Evolutionary conservation across 1,140 invertebrate species (phyloP).

Genomic region (Pseudoatta argentina): DNA sequence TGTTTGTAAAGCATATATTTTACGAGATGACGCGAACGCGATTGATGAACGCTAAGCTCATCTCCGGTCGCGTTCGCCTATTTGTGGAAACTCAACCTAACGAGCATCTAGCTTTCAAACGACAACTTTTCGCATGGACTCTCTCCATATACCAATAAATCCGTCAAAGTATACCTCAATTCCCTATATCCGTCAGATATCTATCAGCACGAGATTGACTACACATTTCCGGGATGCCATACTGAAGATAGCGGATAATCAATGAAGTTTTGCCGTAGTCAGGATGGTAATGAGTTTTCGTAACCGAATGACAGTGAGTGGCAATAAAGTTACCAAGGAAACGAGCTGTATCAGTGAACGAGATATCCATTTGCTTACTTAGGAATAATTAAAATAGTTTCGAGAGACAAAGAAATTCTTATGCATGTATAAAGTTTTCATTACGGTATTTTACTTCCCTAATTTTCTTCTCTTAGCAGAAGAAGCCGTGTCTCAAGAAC

Average conservation of each 20-base stretch:
- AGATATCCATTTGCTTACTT: slow-evolving; percentile 69
- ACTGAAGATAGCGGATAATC: slow-evolving; percentile 32
- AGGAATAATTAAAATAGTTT: slow-evolving; percentile 81
- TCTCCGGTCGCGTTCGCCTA: slow-evolving; percentile 34
- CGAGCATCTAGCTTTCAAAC: slow-evolving; percentile 44
- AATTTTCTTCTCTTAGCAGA: neutral
- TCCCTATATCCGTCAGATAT: slow-evolving; percentile 50
- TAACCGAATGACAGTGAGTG: slow-evolving; percentile 33
- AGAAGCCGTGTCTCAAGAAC: slow-evolving; percentile 60
- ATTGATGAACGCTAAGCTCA: slow-evolving; percentile 55
- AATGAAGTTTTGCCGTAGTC: slow-evolving; percentile 61
- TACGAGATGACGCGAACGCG: slow-evolving; percentile 43
- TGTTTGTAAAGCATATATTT: slow-evolving; percentile 40
- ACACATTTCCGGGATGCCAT: slow-evolving; percentile 41
- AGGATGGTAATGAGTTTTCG: slow-evolving; percentile 53
- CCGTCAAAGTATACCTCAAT: slow-evolving; percentile 31
- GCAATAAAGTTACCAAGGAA: slow-evolving; percentile 59
- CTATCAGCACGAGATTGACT: slow-evolving; percentile 46
- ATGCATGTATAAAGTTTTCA: neutral
- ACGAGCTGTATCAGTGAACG: slow-evolving; percentile 35
- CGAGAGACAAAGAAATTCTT: slow-evolving; percentile 72
- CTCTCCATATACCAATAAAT: slow-evolving; percentile 48
- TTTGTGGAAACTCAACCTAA: slow-evolving; percentile 43
- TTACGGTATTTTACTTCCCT: neutral
- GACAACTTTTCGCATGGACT: slow-evolving; percentile 52